Percentiles rank a stretch among this genome's conserved stretches.
phyloP scores from a whole-genome alignment of 2,888 invertebrate species.

The Serripes groenlandicus region DNA sequence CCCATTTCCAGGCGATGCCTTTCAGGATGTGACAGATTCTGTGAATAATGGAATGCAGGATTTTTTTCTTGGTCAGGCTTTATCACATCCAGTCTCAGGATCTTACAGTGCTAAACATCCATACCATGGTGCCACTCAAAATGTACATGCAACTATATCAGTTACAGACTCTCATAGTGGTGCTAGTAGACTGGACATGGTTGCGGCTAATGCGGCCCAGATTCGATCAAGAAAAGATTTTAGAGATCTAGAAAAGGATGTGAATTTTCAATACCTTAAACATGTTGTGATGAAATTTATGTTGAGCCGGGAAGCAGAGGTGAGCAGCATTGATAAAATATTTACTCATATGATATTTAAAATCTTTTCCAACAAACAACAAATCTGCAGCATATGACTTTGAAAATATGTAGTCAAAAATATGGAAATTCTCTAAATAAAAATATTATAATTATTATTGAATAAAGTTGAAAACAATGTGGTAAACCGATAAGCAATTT shows the following conservation, averaged over 20 bases:
- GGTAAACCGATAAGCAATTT: too few relatives aligned
- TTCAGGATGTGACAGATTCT: constrained; percentile 35
- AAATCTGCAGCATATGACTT: too few relatives aligned
- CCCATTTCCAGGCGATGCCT: constrained; percentile 41
- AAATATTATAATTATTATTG: too few relatives aligned
- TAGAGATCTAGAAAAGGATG: constrained; percentile 88
- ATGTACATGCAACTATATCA: constrained; percentile 58
- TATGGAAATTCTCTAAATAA: too few relatives aligned
- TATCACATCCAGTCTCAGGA: constrained; percentile 21
- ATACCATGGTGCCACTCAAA: constrained; percentile 19
- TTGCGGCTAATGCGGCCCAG: background rate
- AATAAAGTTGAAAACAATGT: too few relatives aligned
- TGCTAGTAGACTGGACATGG: background rate
- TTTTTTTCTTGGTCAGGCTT: constrained; percentile 50
- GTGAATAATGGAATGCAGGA: constrained; percentile 50
- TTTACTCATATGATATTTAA: too few relatives aligned
- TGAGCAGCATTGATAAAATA: too few relatives aligned
- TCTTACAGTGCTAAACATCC: constrained; percentile 24
- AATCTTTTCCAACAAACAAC: too few relatives aligned
- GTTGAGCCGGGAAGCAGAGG: constrained; percentile 93
- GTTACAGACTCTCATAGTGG: constrained; percentile 39
- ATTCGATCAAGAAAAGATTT: constrained; percentile 34
- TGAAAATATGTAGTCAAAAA: too few relatives aligned
- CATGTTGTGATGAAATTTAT: constrained; percentile 97
- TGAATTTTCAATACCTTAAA: constrained; percentile 95